A percentile compares a stretch with the other conserved stretches of the same genome.
These are phyloP conservation scores for Chlorodrepanis virens DNA, from an alignment of 2,113 vertebrate genomes.

Conservation along the genomic window DNA sequence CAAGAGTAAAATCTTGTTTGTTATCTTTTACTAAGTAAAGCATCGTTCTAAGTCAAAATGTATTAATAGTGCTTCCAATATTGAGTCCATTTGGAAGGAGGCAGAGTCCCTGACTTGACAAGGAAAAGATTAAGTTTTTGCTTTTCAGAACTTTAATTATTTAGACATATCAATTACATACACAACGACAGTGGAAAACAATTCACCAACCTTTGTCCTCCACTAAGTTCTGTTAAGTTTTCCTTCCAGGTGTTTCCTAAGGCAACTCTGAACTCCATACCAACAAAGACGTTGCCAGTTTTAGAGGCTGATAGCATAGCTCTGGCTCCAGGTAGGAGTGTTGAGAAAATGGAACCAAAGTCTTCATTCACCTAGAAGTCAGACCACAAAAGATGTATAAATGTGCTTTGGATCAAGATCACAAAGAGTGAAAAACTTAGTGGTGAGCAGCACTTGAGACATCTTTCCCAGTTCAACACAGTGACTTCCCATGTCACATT, in stretches of 20 bases:
- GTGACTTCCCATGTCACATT: background rate
- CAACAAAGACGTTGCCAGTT: conserved; percentile 74
- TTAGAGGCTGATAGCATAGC: conserved; percentile 83
- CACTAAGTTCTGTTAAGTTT: conserved; percentile 94
- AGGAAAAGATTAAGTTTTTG: background rate
- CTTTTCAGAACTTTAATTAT: background rate
- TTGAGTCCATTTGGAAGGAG: background rate
- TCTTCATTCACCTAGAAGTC: conserved; percentile 89
- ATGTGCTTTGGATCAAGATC: background rate
- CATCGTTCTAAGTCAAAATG: background rate
- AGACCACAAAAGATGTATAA: background rate
- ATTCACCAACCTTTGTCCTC: conserved; percentile 86
- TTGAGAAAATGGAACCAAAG: conserved; percentile 95
- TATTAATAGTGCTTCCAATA: background rate
- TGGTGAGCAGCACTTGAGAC: rapidly evolving
- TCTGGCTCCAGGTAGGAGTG: conserved; percentile 86
- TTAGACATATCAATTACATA: background rate
- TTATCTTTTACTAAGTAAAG: background rate
- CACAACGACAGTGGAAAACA: background rate
- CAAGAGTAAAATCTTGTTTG: background rate
- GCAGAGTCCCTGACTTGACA: background rate
- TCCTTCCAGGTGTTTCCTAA: conserved; percentile 96
- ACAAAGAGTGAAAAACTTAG: background rate
- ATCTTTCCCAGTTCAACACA: background rate
- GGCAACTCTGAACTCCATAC: conserved; percentile 91